Evolutionary conservation across 2,797 vertebrate genomes (phyloP).

Genomic region (Syndactyla subalaris): DNA sequence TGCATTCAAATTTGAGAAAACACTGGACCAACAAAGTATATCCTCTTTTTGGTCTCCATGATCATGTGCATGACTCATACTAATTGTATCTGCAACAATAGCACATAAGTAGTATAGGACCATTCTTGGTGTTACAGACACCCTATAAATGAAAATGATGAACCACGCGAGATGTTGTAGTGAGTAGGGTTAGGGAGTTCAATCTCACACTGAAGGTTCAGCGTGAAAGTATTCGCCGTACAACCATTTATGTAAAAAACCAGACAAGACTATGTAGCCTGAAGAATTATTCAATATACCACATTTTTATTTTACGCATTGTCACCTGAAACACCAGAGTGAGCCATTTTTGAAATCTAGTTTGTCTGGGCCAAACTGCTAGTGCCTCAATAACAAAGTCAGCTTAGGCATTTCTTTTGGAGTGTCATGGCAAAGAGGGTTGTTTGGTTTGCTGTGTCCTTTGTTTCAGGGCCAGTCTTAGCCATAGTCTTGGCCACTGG

Average conservation of each 20-base stretch:
- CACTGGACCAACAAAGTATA: neutral
- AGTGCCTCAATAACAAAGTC: neutral
- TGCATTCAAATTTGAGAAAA: neutral
- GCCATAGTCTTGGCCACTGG: neutral
- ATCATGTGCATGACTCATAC: fast-evolving
- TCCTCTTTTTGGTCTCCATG: neutral
- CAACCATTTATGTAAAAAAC: neutral
- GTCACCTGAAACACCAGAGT: neutral
- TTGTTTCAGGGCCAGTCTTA: neutral
- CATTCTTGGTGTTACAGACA: neutral
- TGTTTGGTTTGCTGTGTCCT: neutral
- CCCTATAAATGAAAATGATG: neutral
- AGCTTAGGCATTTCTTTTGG: neutral
- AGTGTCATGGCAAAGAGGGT: neutral
- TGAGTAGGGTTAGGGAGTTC: neutral
- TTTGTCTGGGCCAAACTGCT: neutral
- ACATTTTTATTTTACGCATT: neutral
- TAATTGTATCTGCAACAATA: neutral
- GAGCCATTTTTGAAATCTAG: neutral
- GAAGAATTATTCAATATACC: neutral
- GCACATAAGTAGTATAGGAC: neutral
- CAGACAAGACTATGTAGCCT: neutral
- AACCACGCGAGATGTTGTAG: fast-evolving
- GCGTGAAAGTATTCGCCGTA: neutral
- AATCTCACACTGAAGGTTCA: neutral